These are phyloP conservation scores for Electrophaes corylata DNA, from an alignment of 2,888 invertebrate genomes.

Conservation along the genomic window DNA sequence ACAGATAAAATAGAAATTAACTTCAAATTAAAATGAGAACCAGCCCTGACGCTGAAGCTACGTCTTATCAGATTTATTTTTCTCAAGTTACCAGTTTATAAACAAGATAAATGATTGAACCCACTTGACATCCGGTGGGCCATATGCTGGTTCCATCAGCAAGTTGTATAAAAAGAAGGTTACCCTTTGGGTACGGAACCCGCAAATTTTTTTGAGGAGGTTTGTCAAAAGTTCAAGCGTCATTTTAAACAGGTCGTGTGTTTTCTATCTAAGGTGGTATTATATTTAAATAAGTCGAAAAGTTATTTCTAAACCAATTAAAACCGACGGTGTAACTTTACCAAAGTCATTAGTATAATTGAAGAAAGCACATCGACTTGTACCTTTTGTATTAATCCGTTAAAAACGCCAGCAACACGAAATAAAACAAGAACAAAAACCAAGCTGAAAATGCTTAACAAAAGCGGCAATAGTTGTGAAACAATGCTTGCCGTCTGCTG, in stretches of 20 bases:
- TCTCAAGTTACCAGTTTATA: constrained; percentile 31
- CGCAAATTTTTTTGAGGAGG: too few species aligned
- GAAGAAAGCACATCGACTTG: neutral
- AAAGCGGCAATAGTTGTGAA: constrained; percentile 43
- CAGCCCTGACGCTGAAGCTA: constrained; percentile 21
- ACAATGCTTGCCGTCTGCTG: constrained; percentile 43
- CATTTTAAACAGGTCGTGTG: too few species aligned
- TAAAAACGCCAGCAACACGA: constrained; percentile 27
- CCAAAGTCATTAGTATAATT: neutral
- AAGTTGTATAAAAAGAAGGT: too few species aligned
- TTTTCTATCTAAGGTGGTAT: too few species aligned
- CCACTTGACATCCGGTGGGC: too few species aligned
- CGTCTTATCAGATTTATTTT: constrained; percentile 32
- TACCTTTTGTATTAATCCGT: neutral
- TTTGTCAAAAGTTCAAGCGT: too few species aligned
- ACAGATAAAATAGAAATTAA: neutral
- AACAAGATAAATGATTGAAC: constrained; percentile 27
- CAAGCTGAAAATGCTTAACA: constrained; percentile 26
- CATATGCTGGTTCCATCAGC: too few species aligned
- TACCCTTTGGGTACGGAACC: too few species aligned
- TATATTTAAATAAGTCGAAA: too few species aligned
- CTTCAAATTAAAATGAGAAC: constrained; percentile 3
- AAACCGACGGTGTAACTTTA: too few species aligned
- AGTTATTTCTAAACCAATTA: too few species aligned
- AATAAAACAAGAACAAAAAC: constrained; percentile 23